Percentiles rank a stretch among this genome's conserved stretches.
phyloP scores from a whole-genome alignment of 2,888 invertebrate genomes.

The Portevinia maculata region DNA sequence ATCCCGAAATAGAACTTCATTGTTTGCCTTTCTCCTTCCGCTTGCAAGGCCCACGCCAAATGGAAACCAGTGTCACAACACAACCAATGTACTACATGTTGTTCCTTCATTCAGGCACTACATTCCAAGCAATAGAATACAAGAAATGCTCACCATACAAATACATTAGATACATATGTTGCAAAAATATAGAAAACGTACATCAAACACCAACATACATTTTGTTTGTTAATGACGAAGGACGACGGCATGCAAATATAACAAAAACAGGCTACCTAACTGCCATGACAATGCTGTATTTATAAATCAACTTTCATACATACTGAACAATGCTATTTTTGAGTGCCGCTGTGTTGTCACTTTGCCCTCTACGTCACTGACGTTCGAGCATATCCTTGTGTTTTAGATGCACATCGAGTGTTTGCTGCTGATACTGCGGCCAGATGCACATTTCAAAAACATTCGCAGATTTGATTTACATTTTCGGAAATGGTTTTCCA shows the following conservation, averaged over 20 bases:
- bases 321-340: constrained; percentile 5
- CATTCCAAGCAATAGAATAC: constrained; percentile 1
- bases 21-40: constrained; percentile 45
- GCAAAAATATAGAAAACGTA: background rate
- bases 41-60: constrained; percentile 23
- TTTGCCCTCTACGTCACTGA: background rate
- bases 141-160: background rate
- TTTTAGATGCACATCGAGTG: background rate
- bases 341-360: constrained; percentile 6
- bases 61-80: background rate
- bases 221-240: constrained; percentile 33
- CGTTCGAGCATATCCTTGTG: constrained; percentile 1
- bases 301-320: constrained; percentile 47
- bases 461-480: background rate
- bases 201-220: constrained; percentile 1
- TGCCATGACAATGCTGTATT: constrained; percentile 69
- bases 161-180: background rate
- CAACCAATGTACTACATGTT: background rate
- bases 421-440: background rate
- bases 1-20: constrained; percentile 48
- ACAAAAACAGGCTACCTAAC: constrained; percentile 50
- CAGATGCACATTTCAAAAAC: background rate
- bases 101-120: constrained; percentile 4
- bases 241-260: constrained; percentile 17
- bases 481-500: too few species aligned